Conservation (phyloP, 2,113 vertebrate genomes). For the Meriones unguiculatus region DNA sequence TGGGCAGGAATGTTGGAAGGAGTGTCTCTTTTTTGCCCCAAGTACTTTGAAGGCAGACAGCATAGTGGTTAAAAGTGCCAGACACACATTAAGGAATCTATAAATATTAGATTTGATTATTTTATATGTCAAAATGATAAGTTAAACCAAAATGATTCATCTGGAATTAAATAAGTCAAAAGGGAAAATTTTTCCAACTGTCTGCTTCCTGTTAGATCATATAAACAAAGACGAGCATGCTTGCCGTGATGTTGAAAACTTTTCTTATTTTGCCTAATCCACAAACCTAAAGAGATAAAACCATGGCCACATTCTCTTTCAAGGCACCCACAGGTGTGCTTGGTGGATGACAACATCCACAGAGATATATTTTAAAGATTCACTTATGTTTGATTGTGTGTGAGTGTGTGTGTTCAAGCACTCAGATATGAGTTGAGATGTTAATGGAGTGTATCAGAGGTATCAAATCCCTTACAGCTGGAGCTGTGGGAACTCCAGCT, state of each 20-base stretch:
- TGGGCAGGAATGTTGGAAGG: background rate
- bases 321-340: constrained; percentile 32
- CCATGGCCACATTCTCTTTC: background rate
- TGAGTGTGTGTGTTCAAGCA: rapidly evolving
- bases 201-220: constrained; percentile 15
- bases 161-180: constrained; percentile 65
- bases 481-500: background rate
- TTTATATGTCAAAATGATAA: constrained; percentile 57
- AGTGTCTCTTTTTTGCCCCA: background rate
- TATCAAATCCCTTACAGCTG: background rate
- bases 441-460: background rate
- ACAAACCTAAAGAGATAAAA: background rate
- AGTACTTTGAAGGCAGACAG: background rate
- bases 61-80: constrained; percentile 25
- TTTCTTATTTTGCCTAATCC: constrained; percentile 1
- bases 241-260: background rate
- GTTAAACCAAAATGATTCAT: constrained; percentile 62
- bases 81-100: constrained; percentile 43
- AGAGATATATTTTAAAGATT: background rate
- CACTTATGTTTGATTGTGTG: background rate
- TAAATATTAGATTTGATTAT: constrained; percentile 52
- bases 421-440: too few species aligned
- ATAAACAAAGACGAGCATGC: constrained; percentile 2
- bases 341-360: background rate
- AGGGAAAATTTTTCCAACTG: constrained; percentile 21